Evolutionary conservation across 1,140 invertebrate species (phyloP).

Genomic region (Drosophila mojavensis): DNA sequence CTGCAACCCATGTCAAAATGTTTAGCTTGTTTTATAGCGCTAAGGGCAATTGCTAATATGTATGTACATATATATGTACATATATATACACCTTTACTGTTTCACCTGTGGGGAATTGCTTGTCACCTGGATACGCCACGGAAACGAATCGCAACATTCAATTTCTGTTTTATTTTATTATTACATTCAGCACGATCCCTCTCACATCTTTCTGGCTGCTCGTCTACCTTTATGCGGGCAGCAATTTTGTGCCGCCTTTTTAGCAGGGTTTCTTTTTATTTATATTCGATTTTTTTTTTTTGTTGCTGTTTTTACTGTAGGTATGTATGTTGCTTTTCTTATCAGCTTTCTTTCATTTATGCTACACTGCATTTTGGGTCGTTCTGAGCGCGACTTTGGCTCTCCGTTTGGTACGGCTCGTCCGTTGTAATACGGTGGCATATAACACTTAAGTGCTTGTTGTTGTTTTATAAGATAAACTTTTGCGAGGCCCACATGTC

Average conservation of each 20-base stretch:
- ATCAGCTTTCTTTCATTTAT: conserved; percentile 80
- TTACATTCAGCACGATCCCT: conserved; percentile 22
- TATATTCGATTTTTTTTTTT: neutral
- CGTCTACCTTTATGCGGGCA: conserved; percentile 62
- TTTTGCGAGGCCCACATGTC: conserved; percentile 61
- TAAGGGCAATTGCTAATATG: conserved; percentile 75
- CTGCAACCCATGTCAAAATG: conserved; percentile 72
- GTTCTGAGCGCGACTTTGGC: conserved; percentile 24
- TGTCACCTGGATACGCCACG: conserved; percentile 61
- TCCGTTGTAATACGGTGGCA: conserved; percentile 79
- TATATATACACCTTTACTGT: conserved; percentile 26
- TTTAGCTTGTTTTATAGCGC: conserved; percentile 65
- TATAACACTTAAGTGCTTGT: conserved; percentile 82
- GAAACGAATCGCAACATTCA: conserved; percentile 66
- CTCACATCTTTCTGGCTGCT: neutral
- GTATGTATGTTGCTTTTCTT: conserved; percentile 48
- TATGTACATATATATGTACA: conserved; percentile 19
- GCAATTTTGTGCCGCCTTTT: conserved; percentile 57
- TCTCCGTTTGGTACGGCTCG: conserved; percentile 26
- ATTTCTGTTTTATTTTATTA: conserved; percentile 65
- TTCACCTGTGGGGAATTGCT: conserved; percentile 74
- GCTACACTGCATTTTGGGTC: conserved; percentile 71
- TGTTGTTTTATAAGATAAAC: conserved; percentile 82
- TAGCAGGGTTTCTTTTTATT: conserved; percentile 19
- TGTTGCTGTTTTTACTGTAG: conserved; percentile 25